These are phyloP conservation scores for Aspidiotus rigidus DNA, from an alignment of 2,888 invertebrate species.

Conservation along the genomic window DNA sequence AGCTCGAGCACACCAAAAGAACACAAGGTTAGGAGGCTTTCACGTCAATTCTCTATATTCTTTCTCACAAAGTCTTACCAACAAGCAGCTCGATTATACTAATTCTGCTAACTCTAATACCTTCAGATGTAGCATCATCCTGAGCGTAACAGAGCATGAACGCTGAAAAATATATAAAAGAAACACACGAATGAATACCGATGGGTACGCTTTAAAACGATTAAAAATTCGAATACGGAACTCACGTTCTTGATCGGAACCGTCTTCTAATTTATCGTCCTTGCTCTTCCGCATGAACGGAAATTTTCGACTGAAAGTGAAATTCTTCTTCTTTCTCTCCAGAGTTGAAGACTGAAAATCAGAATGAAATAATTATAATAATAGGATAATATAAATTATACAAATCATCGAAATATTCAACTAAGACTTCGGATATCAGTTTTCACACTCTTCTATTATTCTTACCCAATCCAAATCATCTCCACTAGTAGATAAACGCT, in stretches of 20 bases:
- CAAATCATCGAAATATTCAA: too few species aligned
- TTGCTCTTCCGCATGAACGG: conserved; percentile 97
- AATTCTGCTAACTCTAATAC: conserved; percentile 49
- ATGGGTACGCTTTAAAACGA: background rate
- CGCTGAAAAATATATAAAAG: conserved; percentile 56
- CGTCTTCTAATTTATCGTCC: conserved; percentile 94
- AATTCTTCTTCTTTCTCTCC: conserved; percentile 95
- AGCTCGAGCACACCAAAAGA: conserved; percentile 6
- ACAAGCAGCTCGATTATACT: conserved; percentile 41
- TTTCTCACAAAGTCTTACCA: conserved; percentile 38
- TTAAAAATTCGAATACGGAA: conserved; percentile 41
- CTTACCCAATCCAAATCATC: background rate
- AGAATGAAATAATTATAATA: too few species aligned
- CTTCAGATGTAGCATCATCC: conserved; percentile 82
- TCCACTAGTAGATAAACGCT: background rate
- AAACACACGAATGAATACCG: conserved; percentile 9
- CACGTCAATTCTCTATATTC: background rate
- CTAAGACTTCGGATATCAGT: too few species aligned
- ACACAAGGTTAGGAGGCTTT: background rate
- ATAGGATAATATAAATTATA: too few species aligned
- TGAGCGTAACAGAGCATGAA: conserved; percentile 92
- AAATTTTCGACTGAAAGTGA: conserved; percentile 95
- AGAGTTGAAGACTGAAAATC: conserved; percentile 73
- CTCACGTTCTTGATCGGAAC: conserved; percentile 97
- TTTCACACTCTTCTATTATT: background rate